A percentile compares a stretch with the other conserved stretches of the same genome.
These are phyloP conservation scores for Macrophya annulata DNA, from an alignment of 2,888 invertebrate species.

Conservation along the genomic window DNA sequence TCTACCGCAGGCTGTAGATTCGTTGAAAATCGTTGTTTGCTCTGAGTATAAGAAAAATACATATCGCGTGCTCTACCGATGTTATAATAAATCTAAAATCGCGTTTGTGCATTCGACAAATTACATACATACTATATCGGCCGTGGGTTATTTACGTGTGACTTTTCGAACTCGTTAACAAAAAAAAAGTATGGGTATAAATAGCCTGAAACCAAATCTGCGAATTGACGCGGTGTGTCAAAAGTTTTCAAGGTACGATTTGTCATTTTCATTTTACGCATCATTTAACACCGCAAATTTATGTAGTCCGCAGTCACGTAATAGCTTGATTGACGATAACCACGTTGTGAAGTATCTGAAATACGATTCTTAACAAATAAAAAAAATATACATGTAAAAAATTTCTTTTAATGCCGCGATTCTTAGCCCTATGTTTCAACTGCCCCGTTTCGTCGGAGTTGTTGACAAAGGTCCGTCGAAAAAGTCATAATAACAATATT, in stretches of 20 bases:
- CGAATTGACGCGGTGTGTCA: constrained; percentile 37
- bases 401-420: not conserved
- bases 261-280: not conserved
- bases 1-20: not conserved
- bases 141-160: constrained; percentile 19
- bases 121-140: not conserved
- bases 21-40: not conserved
- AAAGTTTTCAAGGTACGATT: constrained; percentile 24
- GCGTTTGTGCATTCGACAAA: constrained; percentile 2
- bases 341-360: not conserved
- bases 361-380: not conserved
- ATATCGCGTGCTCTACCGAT: not conserved
- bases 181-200: constrained; percentile 35
- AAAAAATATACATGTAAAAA: not conserved
- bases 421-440: not conserved
- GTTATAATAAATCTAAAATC: not conserved
- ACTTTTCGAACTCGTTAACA: constrained; percentile 19
- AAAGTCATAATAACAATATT: not conserved
- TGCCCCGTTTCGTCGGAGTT: not conserved
- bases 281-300: not conserved
- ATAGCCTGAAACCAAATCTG: not conserved
- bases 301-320: constrained; percentile 1
- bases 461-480: constrained; percentile 6
- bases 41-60: not conserved
- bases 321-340: not conserved